Evolutionary conservation across 2,888 invertebrate genomes (phyloP), one percentile per base, ranked within the genome.

Genomic region (Anoncus sp.): DNA sequence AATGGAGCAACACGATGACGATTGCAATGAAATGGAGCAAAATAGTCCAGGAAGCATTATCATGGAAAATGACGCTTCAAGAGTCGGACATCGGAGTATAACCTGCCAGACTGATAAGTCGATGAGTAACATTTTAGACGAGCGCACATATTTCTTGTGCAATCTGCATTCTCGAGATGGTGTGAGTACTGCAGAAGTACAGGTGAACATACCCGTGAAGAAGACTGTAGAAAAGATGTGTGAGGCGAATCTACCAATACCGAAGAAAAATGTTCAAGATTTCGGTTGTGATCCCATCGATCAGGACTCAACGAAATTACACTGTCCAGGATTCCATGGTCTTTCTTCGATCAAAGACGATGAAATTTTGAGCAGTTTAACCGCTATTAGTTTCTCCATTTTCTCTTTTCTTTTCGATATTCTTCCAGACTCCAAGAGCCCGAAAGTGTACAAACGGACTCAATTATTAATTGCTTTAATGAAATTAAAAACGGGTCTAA

Each of bases 401-500:
- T 82, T 82, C 53, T 43, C 65, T 27, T 80, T 63, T 53, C 43
- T 82, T 16, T 40, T 81, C 14, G 55, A 62, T 51, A 49, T 75
- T 18, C 70, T 83, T 55, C 81, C 74, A 43, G 77, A 78, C 20
- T 40, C 22, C n/a, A 45, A 63, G 24, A 38, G 49, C 43, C 47
- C 69, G 22, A 77, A 74, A 59, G 59, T 80, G 14, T 45, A 71
- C 22, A 76, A 75, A 49, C 40, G 77, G 75, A 83, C 77, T 40
- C 77, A 79, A 35, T 66, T 83, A 55, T 63, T 81, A 20, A 80
- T 81, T 43, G 77, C 77, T 53, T 79, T 82, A 49, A 79, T 79
- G 57, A 83, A 82, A 77, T 66, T 80, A 22, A 81, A 81, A 78
- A 75, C 75, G 10, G 82, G 74, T 62, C 63, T 76, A 12, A 57